These are phyloP conservation scores for Acanthopagrus latus DNA, from an alignment of 2,797 vertebrate species.

Conservation along the genomic window DNA sequence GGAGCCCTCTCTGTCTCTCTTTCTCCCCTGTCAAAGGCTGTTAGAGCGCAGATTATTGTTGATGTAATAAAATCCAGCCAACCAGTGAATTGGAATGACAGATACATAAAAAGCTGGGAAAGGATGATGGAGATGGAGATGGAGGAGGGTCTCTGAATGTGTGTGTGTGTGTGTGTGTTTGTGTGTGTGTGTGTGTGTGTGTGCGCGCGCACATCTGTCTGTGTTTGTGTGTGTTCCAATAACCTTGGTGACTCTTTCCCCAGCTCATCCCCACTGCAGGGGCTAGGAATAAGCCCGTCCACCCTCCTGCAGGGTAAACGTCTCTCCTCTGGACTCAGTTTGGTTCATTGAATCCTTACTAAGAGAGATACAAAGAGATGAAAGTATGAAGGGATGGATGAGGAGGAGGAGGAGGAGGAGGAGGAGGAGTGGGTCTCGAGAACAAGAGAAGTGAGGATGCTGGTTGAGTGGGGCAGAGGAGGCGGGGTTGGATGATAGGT, in stretches of 20 bases:
- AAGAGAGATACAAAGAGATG: constrained; percentile 70
- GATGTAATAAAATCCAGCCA: constrained; percentile 67
- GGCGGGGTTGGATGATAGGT: constrained; percentile 75
- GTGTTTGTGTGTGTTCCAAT: constrained; percentile 40
- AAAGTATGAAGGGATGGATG: constrained; percentile 60
- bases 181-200: constrained; percentile 35
- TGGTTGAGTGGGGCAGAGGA: constrained; percentile 67
- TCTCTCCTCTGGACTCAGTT: constrained; percentile 64
- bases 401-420: constrained; percentile 47
- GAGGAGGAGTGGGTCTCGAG: constrained; percentile 66
- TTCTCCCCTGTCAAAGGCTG: constrained; percentile 66
- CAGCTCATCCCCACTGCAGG: constrained; percentile 46
- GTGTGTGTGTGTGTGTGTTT: constrained; percentile 4
- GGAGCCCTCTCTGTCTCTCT: constrained; percentile 18
- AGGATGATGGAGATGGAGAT: constrained; percentile 26
- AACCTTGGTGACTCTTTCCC: constrained; percentile 54
- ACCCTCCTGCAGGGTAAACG: constrained; percentile 65
- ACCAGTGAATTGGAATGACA: constrained; percentile 63
- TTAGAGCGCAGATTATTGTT: constrained; percentile 70
- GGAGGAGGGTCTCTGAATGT: constrained; percentile 35
- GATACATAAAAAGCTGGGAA: constrained; percentile 58
- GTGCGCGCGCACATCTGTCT: too few relatives aligned
- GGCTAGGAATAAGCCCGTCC: constrained; percentile 32
- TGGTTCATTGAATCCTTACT: constrained; percentile 75
- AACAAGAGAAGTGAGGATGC: constrained; percentile 70